phyloP scores from a whole-genome alignment of 2,888 invertebrate genomes.

The Calliopum simillimum region DNA sequence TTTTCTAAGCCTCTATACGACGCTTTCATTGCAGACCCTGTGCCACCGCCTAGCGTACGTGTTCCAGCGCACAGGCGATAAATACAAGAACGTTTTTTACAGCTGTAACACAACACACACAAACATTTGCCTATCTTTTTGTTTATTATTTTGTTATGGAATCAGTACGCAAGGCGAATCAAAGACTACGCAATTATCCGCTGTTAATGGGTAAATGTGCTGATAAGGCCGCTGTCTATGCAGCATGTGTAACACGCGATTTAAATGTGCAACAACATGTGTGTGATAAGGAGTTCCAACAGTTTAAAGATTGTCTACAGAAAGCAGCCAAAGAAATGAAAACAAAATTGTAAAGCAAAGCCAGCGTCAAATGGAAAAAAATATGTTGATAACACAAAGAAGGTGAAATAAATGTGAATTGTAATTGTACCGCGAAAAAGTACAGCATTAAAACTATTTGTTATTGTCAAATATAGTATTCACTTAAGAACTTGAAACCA shows the following conservation, averaged over 20 bases:
- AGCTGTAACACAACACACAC: neutral
- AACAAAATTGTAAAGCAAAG: constrained; percentile 73
- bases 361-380: neutral
- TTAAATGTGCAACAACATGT: constrained; percentile 78
- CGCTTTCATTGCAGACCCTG: constrained; percentile 69
- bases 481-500: neutral
- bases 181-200: constrained; percentile 81
- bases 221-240: constrained; percentile 78
- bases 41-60: constrained; percentile 61
- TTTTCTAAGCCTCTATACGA: constrained; percentile 82
- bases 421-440: no score
- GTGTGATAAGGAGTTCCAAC: constrained; percentile 82
- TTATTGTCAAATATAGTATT: no score
- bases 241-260: constrained; percentile 81
- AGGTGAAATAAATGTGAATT: no score
- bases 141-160: constrained; percentile 72
- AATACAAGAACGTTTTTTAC: constrained; percentile 18
- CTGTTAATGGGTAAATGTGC: constrained; percentile 78
- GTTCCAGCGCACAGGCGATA: constrained; percentile 57
- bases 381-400: neutral
- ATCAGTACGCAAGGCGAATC: constrained; percentile 80
- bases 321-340: constrained; percentile 77
- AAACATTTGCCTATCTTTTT: neutral
- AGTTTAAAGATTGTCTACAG: constrained; percentile 79
- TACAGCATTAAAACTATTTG: no score